Evolutionary conservation across 2,888 invertebrate species (phyloP).

Genomic region (Meliscaeva auricollis): DNA sequence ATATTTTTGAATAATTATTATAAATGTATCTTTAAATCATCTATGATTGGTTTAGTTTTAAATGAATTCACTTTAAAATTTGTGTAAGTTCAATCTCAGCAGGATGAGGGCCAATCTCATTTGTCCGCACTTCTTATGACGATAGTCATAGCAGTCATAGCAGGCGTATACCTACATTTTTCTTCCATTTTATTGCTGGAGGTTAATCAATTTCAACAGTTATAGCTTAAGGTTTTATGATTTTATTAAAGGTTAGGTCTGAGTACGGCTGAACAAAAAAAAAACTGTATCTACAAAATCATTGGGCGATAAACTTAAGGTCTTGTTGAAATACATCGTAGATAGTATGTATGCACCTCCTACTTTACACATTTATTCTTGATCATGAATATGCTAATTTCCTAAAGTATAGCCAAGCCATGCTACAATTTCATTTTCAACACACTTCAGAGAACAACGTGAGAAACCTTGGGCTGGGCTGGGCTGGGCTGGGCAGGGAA

Average conservation of each 20-base stretch:
- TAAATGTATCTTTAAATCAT: too few species aligned
- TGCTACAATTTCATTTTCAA: constrained; percentile 5
- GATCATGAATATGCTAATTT: constrained; percentile 34
- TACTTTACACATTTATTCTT: constrained; percentile 17
- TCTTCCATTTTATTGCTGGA: constrained; percentile 37
- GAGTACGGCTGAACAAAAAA: neutral
- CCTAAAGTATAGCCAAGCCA: neutral
- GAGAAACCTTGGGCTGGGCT: neutral
- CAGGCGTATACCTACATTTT: neutral
- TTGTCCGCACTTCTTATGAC: neutral
- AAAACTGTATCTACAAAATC: neutral
- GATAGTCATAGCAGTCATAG: too few species aligned
- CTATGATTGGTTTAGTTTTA: too few species aligned
- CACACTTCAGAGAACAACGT: neutral
- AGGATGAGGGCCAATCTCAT: neutral
- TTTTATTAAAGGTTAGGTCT: neutral
- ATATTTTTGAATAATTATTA: too few species aligned
- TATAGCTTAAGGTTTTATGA: neutral
- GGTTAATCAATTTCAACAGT: constrained; percentile 48
- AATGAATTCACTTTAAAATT: too few species aligned
- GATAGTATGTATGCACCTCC: neutral
- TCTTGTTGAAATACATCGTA: neutral
- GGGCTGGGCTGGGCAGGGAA: neutral
- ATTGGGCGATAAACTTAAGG: neutral
- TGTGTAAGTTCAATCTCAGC: neutral